phyloP scores from a whole-genome alignment of 2,888 invertebrate species.

The Brachyopa scutellaris region DNA sequence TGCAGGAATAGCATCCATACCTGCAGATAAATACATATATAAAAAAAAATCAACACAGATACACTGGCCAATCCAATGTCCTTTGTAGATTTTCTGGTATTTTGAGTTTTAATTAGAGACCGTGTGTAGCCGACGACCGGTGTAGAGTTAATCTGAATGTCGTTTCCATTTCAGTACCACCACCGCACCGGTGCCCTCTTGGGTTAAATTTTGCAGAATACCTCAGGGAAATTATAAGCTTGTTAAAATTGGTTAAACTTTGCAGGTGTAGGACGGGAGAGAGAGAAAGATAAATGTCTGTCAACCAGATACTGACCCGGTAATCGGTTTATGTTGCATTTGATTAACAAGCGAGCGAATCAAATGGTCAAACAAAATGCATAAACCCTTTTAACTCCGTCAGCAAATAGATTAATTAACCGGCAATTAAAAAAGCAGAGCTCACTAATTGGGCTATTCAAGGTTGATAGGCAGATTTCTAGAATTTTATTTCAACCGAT shows the following conservation, averaged over 20 bases:
- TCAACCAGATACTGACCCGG: constrained; percentile 30
- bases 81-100: constrained; percentile 70
- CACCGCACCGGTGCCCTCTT: constrained; percentile 19
- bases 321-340: constrained; percentile 72
- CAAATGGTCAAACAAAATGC: constrained; percentile 39
- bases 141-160: constrained; percentile 27
- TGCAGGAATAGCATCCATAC: background rate
- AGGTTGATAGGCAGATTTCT: too few species aligned
- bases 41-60: background rate
- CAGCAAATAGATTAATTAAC: constrained; percentile 55
- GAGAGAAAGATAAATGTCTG: constrained; percentile 16
- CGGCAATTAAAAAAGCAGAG: constrained; percentile 44
- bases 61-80: constrained; percentile 5
- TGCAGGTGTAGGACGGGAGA: constrained; percentile 62
- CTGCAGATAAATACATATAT: constrained; percentile 10
- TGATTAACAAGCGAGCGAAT: constrained; percentile 59
- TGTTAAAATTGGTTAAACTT: constrained; percentile 68
- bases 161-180: constrained; percentile 7
- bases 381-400: background rate
- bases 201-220: constrained; percentile 58
- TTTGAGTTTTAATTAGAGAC: constrained; percentile 71
- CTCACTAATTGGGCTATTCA: constrained; percentile 54
- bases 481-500: too few species aligned
- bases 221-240: constrained; percentile 72
- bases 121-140: background rate